Evolutionary conservation across 2,797 vertebrate species (phyloP), one percentile per base, ranked within the genome.

Genomic region (Kryptolebias ocellatus): DNA sequence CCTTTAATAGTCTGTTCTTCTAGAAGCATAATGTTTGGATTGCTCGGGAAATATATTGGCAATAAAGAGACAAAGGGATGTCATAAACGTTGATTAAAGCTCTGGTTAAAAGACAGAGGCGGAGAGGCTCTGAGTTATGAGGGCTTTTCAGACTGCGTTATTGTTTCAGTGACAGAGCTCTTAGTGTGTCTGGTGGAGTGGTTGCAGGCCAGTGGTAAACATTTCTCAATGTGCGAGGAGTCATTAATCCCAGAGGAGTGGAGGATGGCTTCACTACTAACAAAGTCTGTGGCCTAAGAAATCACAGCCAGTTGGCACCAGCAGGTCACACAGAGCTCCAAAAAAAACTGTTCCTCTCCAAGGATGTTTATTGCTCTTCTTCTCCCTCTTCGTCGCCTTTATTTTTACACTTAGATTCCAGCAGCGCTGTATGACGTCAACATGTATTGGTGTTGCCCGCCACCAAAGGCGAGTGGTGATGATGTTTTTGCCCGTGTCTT

Each of bases 71-170:
- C 91, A 94, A 93, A 93, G 90, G 93, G 89, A 92, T 93, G 93
- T 93, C 93, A 94, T 95, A 95, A 94, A 95, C 85, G 90, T 93
- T 94, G 93, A 94, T 94, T 94, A 94, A 95, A 93, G 91, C 88
- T 88, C 85, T 82, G 90, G 89, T 94, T 94, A 94, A 94, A 92
- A 93, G 91, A 93, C 89, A 90, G 73, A 88, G 92, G 89, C 90
- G 84, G 87, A 91, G 88, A 87, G 81, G 79, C 83, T 74, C 87
- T 94, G 94, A 95, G 89, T 95, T 95, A 95, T 93, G 89, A 83
- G 54, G 49, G 87, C 81, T 87, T 92, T 89, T 90, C 90, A 91
- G 90, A 86, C 89, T 87, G 88, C 81, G 76, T 93, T 93, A 94
- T 93, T 94, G 92, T 95, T 93, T 90, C 92, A 76, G 87, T 89